Percentiles rank a stretch among this genome's conserved stretches.
Conservation (phyloP, 2,113 vertebrate species). For the Scomber japonicus region DNA sequence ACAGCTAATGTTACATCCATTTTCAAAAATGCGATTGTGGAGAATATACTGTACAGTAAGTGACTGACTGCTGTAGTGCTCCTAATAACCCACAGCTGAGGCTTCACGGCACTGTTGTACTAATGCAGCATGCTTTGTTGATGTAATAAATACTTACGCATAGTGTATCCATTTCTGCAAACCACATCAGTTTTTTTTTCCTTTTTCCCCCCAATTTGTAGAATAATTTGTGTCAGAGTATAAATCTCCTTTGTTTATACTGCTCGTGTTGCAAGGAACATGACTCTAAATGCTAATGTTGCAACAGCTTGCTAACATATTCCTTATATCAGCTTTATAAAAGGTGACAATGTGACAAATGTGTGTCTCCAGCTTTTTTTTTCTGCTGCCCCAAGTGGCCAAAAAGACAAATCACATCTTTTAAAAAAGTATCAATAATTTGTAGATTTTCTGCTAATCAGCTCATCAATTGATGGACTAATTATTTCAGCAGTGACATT, state of each 20-base stretch:
- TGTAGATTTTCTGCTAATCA: neutral
- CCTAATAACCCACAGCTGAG: conserved; percentile 53
- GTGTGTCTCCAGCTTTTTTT: too few species aligned
- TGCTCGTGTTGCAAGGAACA: neutral
- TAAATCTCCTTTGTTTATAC: too few species aligned
- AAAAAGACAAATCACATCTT: too few species aligned
- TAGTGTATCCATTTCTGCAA: neutral
- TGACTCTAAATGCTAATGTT: neutral
- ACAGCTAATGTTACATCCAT: conserved; percentile 85
- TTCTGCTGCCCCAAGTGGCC: neutral
- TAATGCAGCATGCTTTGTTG: neutral
- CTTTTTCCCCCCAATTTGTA: neutral
- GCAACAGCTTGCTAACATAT: neutral
- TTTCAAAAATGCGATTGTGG: conserved; percentile 70
- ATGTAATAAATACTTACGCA: conserved; percentile 1
- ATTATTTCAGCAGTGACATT: neutral
- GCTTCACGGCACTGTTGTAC: conserved; percentile 1
- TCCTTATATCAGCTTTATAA: too few species aligned
- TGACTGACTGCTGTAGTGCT: conserved; percentile 42
- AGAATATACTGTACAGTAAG: conserved; percentile 55
- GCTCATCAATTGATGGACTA: neutral
- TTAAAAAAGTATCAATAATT: too few species aligned
- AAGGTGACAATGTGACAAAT: neutral
- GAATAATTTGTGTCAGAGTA: neutral
- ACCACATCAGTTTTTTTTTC: too few species aligned